Evolutionary conservation across 2,113 vertebrate genomes (phyloP).

Genomic region (Baryphthengus martii): DNA sequence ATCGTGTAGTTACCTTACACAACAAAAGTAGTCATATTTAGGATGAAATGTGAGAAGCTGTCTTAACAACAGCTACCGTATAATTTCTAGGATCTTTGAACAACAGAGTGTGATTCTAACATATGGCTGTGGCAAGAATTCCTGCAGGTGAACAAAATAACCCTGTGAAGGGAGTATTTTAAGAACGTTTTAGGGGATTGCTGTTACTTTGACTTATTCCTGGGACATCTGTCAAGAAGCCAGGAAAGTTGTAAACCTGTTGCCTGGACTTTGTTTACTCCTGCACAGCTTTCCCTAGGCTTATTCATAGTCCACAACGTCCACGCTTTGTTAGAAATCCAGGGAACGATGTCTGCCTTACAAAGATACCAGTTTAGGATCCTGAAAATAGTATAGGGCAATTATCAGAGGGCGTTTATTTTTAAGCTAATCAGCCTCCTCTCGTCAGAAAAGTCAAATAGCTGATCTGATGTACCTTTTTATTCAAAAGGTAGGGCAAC

Average conservation of each 20-base stretch:
- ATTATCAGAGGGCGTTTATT: neutral
- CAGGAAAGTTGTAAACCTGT: neutral
- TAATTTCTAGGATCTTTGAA: neutral
- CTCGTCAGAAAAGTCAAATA: neutral
- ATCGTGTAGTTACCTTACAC: neutral
- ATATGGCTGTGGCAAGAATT: neutral
- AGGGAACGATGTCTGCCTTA: neutral
- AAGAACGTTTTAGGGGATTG: neutral
- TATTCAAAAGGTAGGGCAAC: neutral
- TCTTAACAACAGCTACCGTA: neutral
- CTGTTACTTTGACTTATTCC: neutral
- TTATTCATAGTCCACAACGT: neutral
- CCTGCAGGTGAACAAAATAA: neutral
- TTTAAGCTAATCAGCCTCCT: neutral
- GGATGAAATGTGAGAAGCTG: neutral
- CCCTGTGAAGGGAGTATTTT: neutral
- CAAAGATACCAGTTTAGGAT: neutral
- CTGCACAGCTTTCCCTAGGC: neutral
- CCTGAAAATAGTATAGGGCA: neutral
- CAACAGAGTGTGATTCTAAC: rapidly evolving
- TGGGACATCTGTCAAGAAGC: neutral
- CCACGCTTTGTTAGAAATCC: neutral
- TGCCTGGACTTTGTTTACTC: neutral
- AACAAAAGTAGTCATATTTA: neutral
- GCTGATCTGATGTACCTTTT: neutral